Conservation (phyloP, 2,888 invertebrate species). For the Lysandra coridon region DNA sequence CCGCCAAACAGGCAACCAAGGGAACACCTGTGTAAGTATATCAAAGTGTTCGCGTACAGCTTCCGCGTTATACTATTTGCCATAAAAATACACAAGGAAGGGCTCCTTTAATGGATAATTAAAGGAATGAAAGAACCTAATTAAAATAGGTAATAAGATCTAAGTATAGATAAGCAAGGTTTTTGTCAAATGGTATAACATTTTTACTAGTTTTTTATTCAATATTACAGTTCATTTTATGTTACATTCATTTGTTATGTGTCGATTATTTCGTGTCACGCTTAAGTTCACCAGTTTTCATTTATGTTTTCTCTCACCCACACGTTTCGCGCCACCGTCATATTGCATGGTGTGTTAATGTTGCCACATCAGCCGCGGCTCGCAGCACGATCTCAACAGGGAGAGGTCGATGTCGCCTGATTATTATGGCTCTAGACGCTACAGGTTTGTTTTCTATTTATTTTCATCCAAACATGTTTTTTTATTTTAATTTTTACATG, state of each 20-base stretch:
- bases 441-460: slow-evolving; percentile 82
- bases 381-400: slow-evolving; percentile 85
- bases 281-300: slow-evolving; percentile 48
- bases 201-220: slow-evolving; percentile 35
- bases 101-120: background rate
- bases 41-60: background rate
- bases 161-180: background rate
- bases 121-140: background rate
- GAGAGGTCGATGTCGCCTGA: slow-evolving; percentile 87
- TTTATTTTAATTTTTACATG: slow-evolving; percentile 32
- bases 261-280: slow-evolving; percentile 27
- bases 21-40: slow-evolving; percentile 74
- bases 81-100: background rate
- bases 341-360: slow-evolving; percentile 66
- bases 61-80: slow-evolving; percentile 23
- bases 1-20: slow-evolving; percentile 80
- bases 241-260: slow-evolving; percentile 23
- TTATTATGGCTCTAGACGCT: slow-evolving; percentile 85
- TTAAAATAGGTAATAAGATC: background rate
- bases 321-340: slow-evolving; percentile 50
- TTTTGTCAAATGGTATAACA: slow-evolving; percentile 20
- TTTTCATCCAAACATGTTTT: slow-evolving; percentile 33
- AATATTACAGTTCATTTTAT: slow-evolving; percentile 30
- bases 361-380: slow-evolving; percentile 82
- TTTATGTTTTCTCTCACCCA: slow-evolving; percentile 43